Conservation (phyloP, 2,888 invertebrate species). For the Lithophane ornitopus region DNA sequence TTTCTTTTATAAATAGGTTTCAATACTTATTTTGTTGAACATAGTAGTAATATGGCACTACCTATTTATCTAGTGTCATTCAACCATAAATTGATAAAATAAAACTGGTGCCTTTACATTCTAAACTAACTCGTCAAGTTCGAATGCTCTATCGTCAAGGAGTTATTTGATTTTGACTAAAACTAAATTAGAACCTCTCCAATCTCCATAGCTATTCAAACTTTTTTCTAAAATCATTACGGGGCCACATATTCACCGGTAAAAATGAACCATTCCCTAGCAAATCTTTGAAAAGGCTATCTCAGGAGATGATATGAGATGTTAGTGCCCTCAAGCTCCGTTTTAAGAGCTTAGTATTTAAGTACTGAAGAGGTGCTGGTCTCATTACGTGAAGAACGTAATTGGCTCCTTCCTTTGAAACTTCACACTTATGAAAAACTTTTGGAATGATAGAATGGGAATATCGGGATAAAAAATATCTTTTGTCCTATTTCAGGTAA, state of each 20-base stretch:
- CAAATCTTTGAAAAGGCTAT: neutral
- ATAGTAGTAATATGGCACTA: too few species aligned
- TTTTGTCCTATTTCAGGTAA: too few species aligned
- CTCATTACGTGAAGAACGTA: conserved; percentile 10
- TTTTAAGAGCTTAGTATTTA: conserved; percentile 8
- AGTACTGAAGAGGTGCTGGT: conserved; percentile 14
- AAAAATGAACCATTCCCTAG: neutral
- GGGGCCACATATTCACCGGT: neutral
- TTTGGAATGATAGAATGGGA: neutral
- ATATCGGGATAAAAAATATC: too few species aligned
- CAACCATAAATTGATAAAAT: neutral
- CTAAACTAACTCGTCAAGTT: too few species aligned
- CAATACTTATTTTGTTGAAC: neutral
- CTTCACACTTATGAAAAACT: neutral
- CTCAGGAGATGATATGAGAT: conserved; percentile 1
- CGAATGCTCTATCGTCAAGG: neutral
- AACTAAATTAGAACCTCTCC: neutral
- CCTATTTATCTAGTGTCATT: neutral
- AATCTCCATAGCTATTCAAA: neutral
- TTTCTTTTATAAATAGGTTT: neutral
- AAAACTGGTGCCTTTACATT: neutral
- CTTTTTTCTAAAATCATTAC: neutral
- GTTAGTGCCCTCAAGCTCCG: neutral
- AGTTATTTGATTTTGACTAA: neutral
- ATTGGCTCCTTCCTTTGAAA: conserved; percentile 10